Evolutionary conservation across 2,113 vertebrate genomes (phyloP), one percentile per base, ranked within the genome.

Genomic region (Lanius ludovicianus): DNA sequence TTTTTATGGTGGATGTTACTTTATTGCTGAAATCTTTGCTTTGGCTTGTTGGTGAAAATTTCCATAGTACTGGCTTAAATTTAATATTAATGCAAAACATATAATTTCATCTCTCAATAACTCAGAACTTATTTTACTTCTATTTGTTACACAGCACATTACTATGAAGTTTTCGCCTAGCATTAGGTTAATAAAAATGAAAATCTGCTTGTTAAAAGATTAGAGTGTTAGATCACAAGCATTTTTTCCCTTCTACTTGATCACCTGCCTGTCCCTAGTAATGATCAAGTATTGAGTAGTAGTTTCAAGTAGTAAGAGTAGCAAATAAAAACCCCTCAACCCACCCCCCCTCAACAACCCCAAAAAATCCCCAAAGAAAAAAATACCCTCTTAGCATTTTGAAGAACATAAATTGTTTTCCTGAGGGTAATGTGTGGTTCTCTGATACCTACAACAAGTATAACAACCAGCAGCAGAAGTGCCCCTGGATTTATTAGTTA

Each of bases 341-440:
- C 5, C 20, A 10, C 2, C 18, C 9, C 2, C 24, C 44, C 44
- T 18, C 13, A 28, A 11, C 3, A 27, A 46, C 15, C 3, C 4
- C 4, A 2, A 31, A 20, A 56, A 28, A 15, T 24, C 8, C 24
- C n/a, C 11, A 49, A 55, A 83, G 27, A 16, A n/a, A 35, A 35
- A 42, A 16, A 15, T 4, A 18, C 2, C 5, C 28, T 39, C 8
- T 46, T 39, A 79, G 14, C 31, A 47, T 52, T 85, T 37, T 55
- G 28, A 59, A 94, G 35, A 89, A 85, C 3, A 1, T 56, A 37
- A 85, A 4, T 46, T 59, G 16, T 82, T 87, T 91, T 93, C 20
- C 46, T 57, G 33, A 64, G n/a, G 11, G 16, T 28, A 56, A 4
- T n/a, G 20, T 60, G 63, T 60, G 25, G 57, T 41, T 88, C 11